phyloP scores from a whole-genome alignment of 2,888 invertebrate species.

The Nezara viridula region DNA sequence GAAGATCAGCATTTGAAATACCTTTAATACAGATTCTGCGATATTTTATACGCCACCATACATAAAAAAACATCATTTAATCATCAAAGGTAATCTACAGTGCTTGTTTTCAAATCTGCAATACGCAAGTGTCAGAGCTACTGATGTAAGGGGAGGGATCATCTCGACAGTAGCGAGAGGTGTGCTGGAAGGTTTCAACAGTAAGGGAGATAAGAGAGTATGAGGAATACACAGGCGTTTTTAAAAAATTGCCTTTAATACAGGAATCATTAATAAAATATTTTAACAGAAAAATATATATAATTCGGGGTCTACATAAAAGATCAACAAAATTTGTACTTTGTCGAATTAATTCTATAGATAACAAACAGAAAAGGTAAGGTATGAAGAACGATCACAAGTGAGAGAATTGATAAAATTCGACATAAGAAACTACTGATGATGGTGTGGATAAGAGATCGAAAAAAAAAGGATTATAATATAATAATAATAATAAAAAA shows the following conservation, averaged over 20 bases:
- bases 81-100: constrained; percentile 8
- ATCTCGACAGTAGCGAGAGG: not conserved
- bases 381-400: constrained; percentile 34
- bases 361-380: constrained; percentile 45
- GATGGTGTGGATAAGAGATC: constrained; percentile 1
- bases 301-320: not conserved
- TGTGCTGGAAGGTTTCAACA: not conserved
- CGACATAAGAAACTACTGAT: constrained; percentile 9
- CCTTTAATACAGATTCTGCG: constrained; percentile 12
- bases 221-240: not conserved
- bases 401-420: not conserved
- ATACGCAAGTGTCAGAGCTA: constrained; percentile 38
- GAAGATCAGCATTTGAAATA: not conserved
- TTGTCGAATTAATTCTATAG: constrained; percentile 27
- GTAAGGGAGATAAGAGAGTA: not conserved
- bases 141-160: not conserved
- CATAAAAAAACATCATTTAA: not conserved
- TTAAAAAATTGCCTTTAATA: not conserved
- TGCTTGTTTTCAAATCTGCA: constrained; percentile 19
- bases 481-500: not conserved
- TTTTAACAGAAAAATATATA: not conserved
- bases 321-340: not conserved
- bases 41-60: constrained; percentile 20
- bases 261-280: constrained; percentile 2
- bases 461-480: not conserved